Percentiles rank a stretch among this genome's conserved stretches.
Conservation (phyloP, 1,140 invertebrate genomes). For the Cryptotermes secundus region DNA sequence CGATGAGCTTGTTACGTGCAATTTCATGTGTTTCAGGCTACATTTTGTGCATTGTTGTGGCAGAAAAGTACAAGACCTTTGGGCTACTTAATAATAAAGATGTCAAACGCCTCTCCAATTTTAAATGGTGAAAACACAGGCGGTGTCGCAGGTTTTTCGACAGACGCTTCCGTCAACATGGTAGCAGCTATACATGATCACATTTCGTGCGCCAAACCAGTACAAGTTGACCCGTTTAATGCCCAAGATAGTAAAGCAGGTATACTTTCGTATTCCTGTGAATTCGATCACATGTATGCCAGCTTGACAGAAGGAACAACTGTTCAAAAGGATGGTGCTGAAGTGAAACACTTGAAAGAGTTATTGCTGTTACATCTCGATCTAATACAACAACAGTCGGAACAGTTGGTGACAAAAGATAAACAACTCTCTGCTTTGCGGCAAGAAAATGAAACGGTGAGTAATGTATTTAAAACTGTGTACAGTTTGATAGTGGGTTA, state of each 20-base stretch:
- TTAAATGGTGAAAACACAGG: conserved; percentile 40
- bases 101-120: conserved; percentile 39
- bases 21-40: conserved; percentile 28
- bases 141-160: conserved; percentile 37
- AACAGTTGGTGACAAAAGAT: conserved; percentile 67
- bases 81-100: conserved; percentile 32
- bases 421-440: conserved; percentile 59
- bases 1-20: conserved; percentile 29
- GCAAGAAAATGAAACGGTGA: conserved; percentile 66
- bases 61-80: conserved; percentile 8
- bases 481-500: neutral
- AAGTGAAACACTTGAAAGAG: conserved; percentile 64
- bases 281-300: conserved; percentile 59
- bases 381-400: conserved; percentile 71
- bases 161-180: conserved; percentile 41
- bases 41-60: conserved; percentile 20
- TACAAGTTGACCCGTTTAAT: conserved; percentile 37
- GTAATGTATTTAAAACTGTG: conserved; percentile 25
- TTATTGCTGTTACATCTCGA: conserved; percentile 69
- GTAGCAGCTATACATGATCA: conserved; percentile 43
- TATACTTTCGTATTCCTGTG: conserved; percentile 44
- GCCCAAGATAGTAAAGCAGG: conserved; percentile 37
- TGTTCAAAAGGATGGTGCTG: conserved; percentile 53
- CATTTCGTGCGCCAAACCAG: conserved; percentile 43
- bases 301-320: conserved; percentile 52